phyloP scores from a whole-genome alignment of 2,888 invertebrate genomes.

The Eilema griseolum region DNA sequence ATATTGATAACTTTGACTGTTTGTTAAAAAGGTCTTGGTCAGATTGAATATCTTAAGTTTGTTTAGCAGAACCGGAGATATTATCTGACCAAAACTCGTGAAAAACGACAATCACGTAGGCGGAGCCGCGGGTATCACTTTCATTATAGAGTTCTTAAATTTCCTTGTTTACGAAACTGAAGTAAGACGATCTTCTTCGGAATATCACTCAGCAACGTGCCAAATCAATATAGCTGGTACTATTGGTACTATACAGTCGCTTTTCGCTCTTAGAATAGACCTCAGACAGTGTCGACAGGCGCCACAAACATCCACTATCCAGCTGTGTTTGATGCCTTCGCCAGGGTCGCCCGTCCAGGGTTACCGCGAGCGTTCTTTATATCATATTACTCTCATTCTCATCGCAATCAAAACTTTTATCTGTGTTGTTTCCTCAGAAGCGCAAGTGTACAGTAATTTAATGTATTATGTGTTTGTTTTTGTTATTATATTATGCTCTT shows the following conservation, averaged over 20 bases:
- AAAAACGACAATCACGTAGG: no score
- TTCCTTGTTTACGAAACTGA: no score
- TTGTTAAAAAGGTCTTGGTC: no score
- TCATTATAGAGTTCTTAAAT: no score
- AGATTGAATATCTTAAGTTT: no score
- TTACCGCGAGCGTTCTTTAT: constrained; percentile 15
- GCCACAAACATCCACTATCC: constrained; percentile 47
- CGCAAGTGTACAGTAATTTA: background rate
- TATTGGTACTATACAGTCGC: background rate
- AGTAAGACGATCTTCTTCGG: no score
- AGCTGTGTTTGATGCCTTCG: constrained; percentile 46
- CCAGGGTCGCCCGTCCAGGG: constrained; percentile 36
- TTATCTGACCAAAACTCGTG: no score
- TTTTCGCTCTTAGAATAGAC: constrained; percentile 1
- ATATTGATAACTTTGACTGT: no score
- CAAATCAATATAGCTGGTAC: background rate
- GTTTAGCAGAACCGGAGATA: no score
- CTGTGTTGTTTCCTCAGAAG: background rate
- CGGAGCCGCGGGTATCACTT: no score
- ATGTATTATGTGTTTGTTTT: background rate
- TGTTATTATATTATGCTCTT: background rate
- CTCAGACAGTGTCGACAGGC: constrained; percentile 29
- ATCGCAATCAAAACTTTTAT: background rate
- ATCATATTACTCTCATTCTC: constrained; percentile 4
- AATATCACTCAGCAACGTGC: no score